phyloP scores from a whole-genome alignment of 2,888 invertebrate genomes.

The Drosophila formosana region DNA sequence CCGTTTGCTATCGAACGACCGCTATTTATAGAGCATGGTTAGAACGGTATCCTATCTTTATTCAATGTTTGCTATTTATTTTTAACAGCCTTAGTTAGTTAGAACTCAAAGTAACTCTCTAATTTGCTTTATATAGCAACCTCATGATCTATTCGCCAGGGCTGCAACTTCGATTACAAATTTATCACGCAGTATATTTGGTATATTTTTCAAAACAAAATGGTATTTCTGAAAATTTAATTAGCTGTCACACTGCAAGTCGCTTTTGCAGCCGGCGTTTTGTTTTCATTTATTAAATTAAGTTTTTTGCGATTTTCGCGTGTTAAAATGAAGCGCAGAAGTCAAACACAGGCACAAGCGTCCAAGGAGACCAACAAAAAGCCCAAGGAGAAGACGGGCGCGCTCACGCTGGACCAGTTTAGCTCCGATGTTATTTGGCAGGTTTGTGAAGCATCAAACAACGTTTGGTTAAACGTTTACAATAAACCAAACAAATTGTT shows the following conservation, averaged over 20 bases:
- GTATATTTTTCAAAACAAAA: background rate
- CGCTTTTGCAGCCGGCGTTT: constrained; percentile 54
- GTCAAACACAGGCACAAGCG: constrained; percentile 45
- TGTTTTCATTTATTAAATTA: constrained; percentile 45
- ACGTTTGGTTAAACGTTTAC: constrained; percentile 28
- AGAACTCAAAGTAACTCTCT: background rate
- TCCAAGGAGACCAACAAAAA: constrained; percentile 36
- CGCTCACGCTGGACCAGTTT: constrained; percentile 93
- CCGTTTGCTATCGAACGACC: background rate
- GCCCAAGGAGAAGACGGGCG: constrained; percentile 62
- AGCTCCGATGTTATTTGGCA: constrained; percentile 95
- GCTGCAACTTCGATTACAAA: background rate
- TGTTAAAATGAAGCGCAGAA: constrained; percentile 64
- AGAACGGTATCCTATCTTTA: background rate
- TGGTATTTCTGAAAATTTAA: background rate
- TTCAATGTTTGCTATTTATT: background rate
- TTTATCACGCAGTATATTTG: background rate
- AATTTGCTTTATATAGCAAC: background rate
- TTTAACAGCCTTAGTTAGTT: background rate
- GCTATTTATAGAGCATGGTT: background rate
- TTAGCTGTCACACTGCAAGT: constrained; percentile 29
- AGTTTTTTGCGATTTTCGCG: background rate
- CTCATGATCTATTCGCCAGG: background rate
- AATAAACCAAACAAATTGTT: background rate
- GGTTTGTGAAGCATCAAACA: constrained; percentile 85